phyloP scores from a whole-genome alignment of 2,888 invertebrate species.

The Macrostomum cliftonense region DNA sequence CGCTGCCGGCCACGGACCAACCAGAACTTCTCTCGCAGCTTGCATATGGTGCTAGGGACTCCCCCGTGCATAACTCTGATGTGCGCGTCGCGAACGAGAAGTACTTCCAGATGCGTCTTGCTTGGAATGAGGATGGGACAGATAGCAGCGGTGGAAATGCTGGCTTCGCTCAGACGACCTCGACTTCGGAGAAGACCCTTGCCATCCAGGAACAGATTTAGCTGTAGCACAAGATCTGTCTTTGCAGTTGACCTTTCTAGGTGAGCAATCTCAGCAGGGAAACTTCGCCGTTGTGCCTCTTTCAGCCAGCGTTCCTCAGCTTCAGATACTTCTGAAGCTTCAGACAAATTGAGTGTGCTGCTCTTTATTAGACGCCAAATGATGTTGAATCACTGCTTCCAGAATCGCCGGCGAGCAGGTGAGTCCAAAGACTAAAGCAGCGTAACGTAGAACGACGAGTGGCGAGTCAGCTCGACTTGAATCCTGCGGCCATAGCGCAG shows the following conservation, averaged over 20 bases:
- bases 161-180: no score
- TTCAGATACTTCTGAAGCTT: conserved; percentile 17
- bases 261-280: conserved; percentile 8
- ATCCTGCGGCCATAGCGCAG: conserved; percentile 6
- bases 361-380: not conserved
- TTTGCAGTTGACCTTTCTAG: conserved; percentile 11
- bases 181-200: not conserved
- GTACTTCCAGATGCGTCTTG: not conserved
- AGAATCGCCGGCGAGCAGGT: conserved; percentile 10
- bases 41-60: no score
- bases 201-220: conserved; percentile 9
- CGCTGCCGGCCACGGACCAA: no score
- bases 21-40: no score
- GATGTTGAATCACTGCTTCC: conserved; percentile 11
- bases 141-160: no score
- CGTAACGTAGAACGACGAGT: conserved; percentile 5
- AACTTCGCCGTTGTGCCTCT: conserved; percentile 5
- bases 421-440: conserved; percentile 8
- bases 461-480: no score
- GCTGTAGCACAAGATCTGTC: conserved; percentile 15
- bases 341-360: conserved; percentile 3
- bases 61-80: no score
- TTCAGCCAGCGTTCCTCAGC: conserved; percentile 12
- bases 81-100: not conserved
- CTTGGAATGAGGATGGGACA: not conserved